phyloP scores from a whole-genome alignment of 2,113 vertebrate species.

The Saguinus midas region DNA sequence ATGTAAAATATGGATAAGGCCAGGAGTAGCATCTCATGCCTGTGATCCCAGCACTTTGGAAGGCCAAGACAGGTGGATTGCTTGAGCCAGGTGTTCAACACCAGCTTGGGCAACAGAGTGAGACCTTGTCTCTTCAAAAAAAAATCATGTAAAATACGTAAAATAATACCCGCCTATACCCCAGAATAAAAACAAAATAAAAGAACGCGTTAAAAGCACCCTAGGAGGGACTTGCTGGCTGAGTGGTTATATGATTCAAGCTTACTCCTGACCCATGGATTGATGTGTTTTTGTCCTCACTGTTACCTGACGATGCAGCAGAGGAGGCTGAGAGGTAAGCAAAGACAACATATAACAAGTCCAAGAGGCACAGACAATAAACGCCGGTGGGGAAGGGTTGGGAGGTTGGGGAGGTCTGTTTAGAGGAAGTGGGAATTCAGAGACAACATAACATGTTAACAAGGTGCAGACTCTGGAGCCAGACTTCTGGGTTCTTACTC shows the following conservation, averaged over 20 bases:
- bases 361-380: fast-evolving
- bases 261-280: background rate
- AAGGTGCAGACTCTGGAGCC: background rate
- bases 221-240: background rate
- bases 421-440: background rate
- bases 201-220: too few relatives aligned
- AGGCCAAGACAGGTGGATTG: too few relatives aligned
- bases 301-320: background rate
- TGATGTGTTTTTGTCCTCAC: background rate
- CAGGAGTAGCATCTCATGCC: too few relatives aligned
- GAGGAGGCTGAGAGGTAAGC: background rate
- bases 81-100: too few relatives aligned
- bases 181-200: too few relatives aligned
- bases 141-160: too few relatives aligned
- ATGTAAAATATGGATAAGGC: background rate
- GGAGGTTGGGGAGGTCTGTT: too few relatives aligned
- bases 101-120: too few relatives aligned
- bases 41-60: too few relatives aligned
- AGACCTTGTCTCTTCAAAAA: too few relatives aligned
- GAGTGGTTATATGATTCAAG: fast-evolving
- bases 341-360: background rate
- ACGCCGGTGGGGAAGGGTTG: fast-evolving
- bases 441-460: background rate
- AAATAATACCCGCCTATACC: too few relatives aligned
- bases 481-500: background rate